A percentile compares a stretch with the other conserved stretches of the same genome.
Conservation (phyloP, 2,888 invertebrate genomes). For the Ormyrus rosae region DNA sequence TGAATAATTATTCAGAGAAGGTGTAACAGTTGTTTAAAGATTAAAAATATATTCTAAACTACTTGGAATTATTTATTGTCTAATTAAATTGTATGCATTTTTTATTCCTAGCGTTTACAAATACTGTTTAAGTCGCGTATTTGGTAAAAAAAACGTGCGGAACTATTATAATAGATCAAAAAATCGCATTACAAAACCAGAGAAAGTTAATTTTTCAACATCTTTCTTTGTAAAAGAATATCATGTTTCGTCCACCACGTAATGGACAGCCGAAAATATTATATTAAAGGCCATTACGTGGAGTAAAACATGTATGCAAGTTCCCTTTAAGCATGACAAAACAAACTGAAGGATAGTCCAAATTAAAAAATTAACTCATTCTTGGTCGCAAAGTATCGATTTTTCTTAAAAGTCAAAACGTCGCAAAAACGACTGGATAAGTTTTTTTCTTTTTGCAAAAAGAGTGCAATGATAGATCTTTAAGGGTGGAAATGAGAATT, state of each 20-base stretch:
- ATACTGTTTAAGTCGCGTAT: conserved; percentile 39
- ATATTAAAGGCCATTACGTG: not conserved
- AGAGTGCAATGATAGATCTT: conserved; percentile 57
- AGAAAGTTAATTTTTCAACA: conserved; percentile 4
- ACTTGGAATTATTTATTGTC: conserved; percentile 47
- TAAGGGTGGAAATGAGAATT: conserved; percentile 46
- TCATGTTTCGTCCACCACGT: not conserved
- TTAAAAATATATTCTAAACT: conserved; percentile 17
- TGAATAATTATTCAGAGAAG: conserved; percentile 13
- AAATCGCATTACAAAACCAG: not conserved
- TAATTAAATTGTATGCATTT: conserved; percentile 42
- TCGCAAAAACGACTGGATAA: conserved; percentile 21
- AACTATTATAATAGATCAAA: conserved; percentile 30
- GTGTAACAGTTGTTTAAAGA: conserved; percentile 26
- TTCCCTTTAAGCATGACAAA: conserved; percentile 23
- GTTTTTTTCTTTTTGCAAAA: conserved; percentile 49
- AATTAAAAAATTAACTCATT: conserved; percentile 24
- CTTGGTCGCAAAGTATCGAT: conserved; percentile 6
- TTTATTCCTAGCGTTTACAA: conserved; percentile 37
- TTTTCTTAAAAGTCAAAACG: conserved; percentile 23
- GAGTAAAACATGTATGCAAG: conserved; percentile 3
- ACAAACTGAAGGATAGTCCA: conserved; percentile 18
- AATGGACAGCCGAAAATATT: not conserved
- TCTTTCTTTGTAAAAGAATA: conserved; percentile 26
- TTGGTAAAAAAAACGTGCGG: conserved; percentile 23